A percentile compares a stretch with the other conserved stretches of the same genome.
Evolutionary conservation across 92 coral and sea anemone species (phyloP).

Genomic region (Epizoanthus fatuus): DNA sequence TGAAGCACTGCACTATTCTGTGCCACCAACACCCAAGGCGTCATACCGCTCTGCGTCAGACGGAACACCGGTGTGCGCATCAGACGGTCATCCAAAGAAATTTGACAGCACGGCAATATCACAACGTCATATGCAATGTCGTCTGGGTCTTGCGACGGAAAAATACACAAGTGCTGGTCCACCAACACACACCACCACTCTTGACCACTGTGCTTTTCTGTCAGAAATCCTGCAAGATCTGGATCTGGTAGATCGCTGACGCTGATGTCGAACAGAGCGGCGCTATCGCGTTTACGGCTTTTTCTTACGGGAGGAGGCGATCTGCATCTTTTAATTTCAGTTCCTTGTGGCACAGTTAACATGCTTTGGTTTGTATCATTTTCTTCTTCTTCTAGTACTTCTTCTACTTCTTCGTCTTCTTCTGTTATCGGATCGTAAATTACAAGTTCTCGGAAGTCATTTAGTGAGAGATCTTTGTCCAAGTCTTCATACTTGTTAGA

Average conservation of each 20-base stretch:
- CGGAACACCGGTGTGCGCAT: constrained; percentile 98
- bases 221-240: constrained; percentile 90
- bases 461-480: constrained; percentile 80
- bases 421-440: constrained; percentile 89
- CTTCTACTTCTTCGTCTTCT: constrained; percentile 77
- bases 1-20: constrained; percentile 87
- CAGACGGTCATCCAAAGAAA: constrained; percentile 94
- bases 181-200: constrained; percentile 97
- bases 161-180: constrained; percentile 97
- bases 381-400: constrained; percentile 56
- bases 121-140: constrained; percentile 98
- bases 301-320: constrained; percentile 70
- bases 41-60: constrained; percentile 92
- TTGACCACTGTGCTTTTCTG: constrained; percentile 94
- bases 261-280: constrained; percentile 94
- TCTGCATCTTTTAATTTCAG: constrained; percentile 18
- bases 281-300: constrained; percentile 99
- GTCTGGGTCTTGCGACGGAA: constrained; percentile 93
- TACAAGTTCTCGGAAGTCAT: constrained; percentile 84
- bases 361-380: constrained; percentile 30
- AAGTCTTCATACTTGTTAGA: constrained; percentile 52
- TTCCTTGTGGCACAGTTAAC: constrained; percentile 2
- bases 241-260: constrained; percentile 92
- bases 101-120: constrained; percentile 97
- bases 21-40: constrained; percentile 98